phyloP scores from a whole-genome alignment of 2,888 invertebrate species.

The Ceramica pisi region DNA sequence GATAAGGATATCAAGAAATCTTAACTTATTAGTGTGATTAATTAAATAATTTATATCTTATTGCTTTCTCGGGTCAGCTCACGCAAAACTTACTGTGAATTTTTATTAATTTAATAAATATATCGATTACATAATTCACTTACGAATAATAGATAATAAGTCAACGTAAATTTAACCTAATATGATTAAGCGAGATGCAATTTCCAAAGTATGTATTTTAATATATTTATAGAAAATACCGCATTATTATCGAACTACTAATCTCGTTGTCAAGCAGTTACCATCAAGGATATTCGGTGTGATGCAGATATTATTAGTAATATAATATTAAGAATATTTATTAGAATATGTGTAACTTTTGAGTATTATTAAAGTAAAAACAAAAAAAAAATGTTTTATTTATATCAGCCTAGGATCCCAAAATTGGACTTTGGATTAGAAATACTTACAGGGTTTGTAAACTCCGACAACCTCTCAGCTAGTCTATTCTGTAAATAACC shows the following conservation, averaged over 20 bases:
- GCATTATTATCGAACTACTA: constrained; percentile 3
- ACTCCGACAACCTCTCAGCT: no score
- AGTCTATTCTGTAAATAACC: no score
- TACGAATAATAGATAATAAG: not conserved
- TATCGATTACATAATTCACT: constrained; percentile 25
- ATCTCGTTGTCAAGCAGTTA: constrained; percentile 5
- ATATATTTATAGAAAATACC: not conserved
- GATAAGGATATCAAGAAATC: constrained; percentile 30
- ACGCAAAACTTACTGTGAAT: constrained; percentile 17
- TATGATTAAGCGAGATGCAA: constrained; percentile 11
- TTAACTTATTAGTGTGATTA: constrained; percentile 16
- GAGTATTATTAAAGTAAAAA: constrained; percentile 35
- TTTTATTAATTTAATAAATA: not conserved
- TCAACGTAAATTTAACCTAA: constrained; percentile 5
- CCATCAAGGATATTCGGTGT: constrained; percentile 4
- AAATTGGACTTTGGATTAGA: not conserved
- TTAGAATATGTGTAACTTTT: constrained; percentile 26
- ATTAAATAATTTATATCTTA: not conserved
- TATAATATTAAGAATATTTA: not conserved
- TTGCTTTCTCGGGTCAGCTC: constrained; percentile 47
- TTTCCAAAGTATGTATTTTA: constrained; percentile 4
- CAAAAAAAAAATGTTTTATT: constrained; percentile 11
- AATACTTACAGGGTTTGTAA: no score
- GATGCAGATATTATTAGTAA: not conserved
- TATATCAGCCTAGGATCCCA: not conserved